Evolutionary conservation across 1,140 invertebrate species (phyloP).

Genomic region (Sycophila sp.): DNA sequence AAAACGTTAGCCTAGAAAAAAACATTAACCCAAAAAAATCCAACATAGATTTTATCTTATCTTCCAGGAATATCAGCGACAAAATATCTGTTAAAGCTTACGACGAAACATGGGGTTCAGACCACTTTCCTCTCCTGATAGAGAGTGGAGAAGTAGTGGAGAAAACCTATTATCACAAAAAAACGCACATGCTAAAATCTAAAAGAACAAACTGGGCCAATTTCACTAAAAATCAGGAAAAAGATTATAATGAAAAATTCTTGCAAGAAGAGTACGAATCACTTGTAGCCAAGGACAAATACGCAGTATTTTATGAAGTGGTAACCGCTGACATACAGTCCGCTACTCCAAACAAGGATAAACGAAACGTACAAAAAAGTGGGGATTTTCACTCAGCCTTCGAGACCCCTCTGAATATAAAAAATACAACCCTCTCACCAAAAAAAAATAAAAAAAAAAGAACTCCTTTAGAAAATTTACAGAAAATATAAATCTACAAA

Average conservation of each 20-base stretch:
- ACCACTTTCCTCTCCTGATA: no score
- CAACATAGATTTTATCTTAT: no score
- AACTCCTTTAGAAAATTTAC: neutral
- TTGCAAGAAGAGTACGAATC: no score
- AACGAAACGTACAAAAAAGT: neutral
- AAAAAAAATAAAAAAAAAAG: neutral
- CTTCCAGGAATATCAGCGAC: no score
- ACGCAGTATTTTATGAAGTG: no score
- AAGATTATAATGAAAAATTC: no score
- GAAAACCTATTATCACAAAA: neutral
- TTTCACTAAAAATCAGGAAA: no score
- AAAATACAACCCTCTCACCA: neutral
- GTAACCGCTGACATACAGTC: no score
- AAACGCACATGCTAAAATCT: no score
- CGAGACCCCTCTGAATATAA: neutral
- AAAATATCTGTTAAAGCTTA: neutral
- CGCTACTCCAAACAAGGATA: neutral
- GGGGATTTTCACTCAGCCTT: neutral
- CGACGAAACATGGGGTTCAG: neutral
- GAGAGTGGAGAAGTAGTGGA: neutral
- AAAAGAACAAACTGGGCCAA: no score
- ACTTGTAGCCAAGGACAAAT: no score
- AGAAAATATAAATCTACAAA: neutral
- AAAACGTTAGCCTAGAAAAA: neutral
- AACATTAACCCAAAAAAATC: neutral